A percentile compares a stretch with the other conserved stretches of the same genome.
phyloP scores from a whole-genome alignment of 2,888 invertebrate genomes.

The Amorpha juglandis region DNA sequence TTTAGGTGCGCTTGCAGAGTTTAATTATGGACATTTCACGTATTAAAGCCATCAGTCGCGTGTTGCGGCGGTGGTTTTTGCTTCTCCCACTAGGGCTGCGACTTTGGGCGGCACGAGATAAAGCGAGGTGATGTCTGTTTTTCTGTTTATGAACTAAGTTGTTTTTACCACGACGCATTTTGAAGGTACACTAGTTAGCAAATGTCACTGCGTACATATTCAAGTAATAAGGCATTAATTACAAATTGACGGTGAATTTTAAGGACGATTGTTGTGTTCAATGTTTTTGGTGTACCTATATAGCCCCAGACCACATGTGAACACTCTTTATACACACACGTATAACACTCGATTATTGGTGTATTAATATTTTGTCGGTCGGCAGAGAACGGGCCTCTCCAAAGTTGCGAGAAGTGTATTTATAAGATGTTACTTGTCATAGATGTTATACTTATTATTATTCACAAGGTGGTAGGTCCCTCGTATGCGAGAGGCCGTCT shows the following conservation, averaged over 20 bases:
- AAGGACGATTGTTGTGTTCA: background rate
- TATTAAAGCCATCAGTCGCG: background rate
- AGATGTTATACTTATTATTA: too few species aligned
- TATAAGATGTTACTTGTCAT: too few species aligned
- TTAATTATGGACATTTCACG: slow-evolving; percentile 5
- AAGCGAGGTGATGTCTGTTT: background rate
- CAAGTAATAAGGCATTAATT: background rate
- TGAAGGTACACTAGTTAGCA: background rate
- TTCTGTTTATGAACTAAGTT: background rate
- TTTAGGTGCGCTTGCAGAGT: background rate
- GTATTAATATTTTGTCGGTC: too few species aligned
- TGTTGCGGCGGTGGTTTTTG: background rate
- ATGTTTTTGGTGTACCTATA: too few species aligned
- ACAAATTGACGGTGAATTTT: background rate
- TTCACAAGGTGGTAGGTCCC: too few species aligned
- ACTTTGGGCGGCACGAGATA: background rate
- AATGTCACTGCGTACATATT: background rate
- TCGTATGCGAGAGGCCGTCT: too few species aligned
- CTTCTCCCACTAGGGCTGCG: background rate
- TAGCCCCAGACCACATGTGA: too few species aligned
- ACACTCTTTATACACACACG: too few species aligned
- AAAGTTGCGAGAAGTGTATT: too few species aligned
- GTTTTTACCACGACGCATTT: background rate
- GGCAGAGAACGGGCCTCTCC: too few species aligned
- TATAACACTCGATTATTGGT: too few species aligned